A percentile compares a stretch with the other conserved stretches of the same genome.
phyloP scores from a whole-genome alignment of 2,113 vertebrate species.

The Nipponia nippon region DNA sequence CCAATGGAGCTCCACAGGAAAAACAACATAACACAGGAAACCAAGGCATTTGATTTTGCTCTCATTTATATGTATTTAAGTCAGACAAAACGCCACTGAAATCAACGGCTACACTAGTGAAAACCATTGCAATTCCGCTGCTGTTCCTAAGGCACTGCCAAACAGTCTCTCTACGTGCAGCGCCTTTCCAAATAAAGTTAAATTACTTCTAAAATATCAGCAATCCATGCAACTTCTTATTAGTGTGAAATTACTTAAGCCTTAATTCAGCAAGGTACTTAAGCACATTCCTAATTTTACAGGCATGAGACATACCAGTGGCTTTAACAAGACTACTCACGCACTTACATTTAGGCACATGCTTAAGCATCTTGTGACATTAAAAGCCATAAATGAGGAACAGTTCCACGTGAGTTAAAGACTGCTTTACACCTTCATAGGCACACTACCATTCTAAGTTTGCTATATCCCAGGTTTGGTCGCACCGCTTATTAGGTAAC shows the following conservation, averaged over 20 bases:
- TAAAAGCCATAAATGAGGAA: background rate
- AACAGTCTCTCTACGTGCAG: background rate
- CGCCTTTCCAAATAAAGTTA: background rate
- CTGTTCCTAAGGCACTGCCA: background rate
- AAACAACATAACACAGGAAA: background rate
- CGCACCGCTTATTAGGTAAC: background rate
- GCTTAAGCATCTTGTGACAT: background rate
- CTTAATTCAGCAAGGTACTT: conserved; percentile 37
- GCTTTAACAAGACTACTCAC: background rate
- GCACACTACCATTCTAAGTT: background rate
- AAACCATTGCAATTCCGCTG: background rate
- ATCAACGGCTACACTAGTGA: background rate
- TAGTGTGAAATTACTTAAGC: conserved; percentile 34
- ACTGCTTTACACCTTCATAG: background rate
- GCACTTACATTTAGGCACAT: background rate
- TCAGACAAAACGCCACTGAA: background rate
- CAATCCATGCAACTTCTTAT: background rate
- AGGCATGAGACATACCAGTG: background rate
- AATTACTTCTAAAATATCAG: conserved; percentile 17
- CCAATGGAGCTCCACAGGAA: background rate
- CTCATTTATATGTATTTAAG: background rate
- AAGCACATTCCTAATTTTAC: conserved; percentile 11
- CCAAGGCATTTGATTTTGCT: background rate
- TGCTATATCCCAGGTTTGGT: background rate
- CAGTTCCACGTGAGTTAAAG: background rate